Evolutionary conservation across 2,888 invertebrate genomes (phyloP).

Genomic region (Elgonia sp.): DNA sequence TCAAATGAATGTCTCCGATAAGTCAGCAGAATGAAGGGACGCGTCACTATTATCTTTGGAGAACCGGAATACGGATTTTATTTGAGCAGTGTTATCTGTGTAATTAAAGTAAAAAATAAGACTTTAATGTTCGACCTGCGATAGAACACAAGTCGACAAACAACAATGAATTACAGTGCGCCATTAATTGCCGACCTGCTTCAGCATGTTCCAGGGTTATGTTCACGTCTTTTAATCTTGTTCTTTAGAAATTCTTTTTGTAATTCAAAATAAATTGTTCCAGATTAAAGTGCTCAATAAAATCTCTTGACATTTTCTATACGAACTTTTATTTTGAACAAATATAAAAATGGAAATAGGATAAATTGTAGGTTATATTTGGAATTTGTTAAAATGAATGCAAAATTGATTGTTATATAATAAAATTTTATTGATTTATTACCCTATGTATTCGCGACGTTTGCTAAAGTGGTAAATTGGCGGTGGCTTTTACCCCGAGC

Average conservation of each 20-base stretch:
- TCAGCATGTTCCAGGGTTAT: slow-evolving; percentile 27
- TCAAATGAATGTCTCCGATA: slow-evolving; percentile 70
- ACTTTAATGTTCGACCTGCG: slow-evolving; percentile 30
- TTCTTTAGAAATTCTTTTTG: background rate
- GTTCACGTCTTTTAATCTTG: slow-evolving; percentile 42
- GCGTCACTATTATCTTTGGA: slow-evolving; percentile 63
- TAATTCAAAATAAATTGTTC: background rate
- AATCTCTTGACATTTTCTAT: too few species aligned
- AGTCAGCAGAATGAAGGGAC: slow-evolving; percentile 68
- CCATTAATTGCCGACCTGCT: slow-evolving; percentile 43
- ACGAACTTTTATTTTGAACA: too few species aligned
- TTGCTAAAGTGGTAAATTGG: slow-evolving; percentile 67
- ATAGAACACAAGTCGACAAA: slow-evolving; percentile 37
- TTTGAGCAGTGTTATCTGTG: slow-evolving; percentile 60
- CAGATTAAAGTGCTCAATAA: too few species aligned
- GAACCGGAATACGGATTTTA: slow-evolving; percentile 58
- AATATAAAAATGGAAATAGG: too few species aligned
- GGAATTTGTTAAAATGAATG: too few species aligned
- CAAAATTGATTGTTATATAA: slow-evolving; percentile 30
- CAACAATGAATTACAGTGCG: slow-evolving; percentile 43
- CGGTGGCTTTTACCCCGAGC: slow-evolving; percentile 63
- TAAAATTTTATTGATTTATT: slow-evolving; percentile 31
- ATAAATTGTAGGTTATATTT: too few species aligned
- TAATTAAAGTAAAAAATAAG: slow-evolving; percentile 62
- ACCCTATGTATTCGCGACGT: slow-evolving; percentile 8